A percentile compares a stretch with the other conserved stretches of the same genome.
Evolutionary conservation across 2,113 vertebrate genomes (phyloP).

Genomic region (Hippocampus guttulatus): DNA sequence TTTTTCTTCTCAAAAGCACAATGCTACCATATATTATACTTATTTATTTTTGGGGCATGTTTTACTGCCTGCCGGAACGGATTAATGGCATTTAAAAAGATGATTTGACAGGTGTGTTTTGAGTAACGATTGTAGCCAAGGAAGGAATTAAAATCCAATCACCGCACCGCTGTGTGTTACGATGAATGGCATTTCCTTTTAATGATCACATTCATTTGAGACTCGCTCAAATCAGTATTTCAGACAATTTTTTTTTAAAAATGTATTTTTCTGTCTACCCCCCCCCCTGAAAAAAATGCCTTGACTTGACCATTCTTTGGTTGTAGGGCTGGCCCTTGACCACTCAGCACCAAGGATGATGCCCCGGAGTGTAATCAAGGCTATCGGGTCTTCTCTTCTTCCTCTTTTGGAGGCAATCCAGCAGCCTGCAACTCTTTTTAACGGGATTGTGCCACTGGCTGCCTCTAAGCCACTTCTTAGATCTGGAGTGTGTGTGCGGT

Average conservation of each 20-base stretch:
- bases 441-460: conserved; percentile 55
- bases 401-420: conserved; percentile 39
- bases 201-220: too few relatives aligned
- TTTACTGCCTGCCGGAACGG: too few relatives aligned
- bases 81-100: too few relatives aligned
- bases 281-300: not conserved
- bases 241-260: not conserved
- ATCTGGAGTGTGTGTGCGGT: conserved; percentile 44
- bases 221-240: not conserved
- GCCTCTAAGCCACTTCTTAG: conserved; percentile 35
- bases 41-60: too few relatives aligned
- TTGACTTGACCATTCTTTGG: not conserved
- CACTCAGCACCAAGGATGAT: conserved; percentile 46
- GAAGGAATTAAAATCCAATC: too few relatives aligned
- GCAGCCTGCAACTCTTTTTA: conserved; percentile 50
- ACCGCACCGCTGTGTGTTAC: too few relatives aligned
- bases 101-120: too few relatives aligned
- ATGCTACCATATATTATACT: too few relatives aligned
- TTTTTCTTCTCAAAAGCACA: too few relatives aligned
- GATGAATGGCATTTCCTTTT: too few relatives aligned
- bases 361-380: conserved; percentile 53
- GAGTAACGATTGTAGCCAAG: too few relatives aligned
- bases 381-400: conserved; percentile 44
- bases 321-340: not conserved
- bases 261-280: not conserved